Evolutionary conservation across 2,888 invertebrate genomes (phyloP), one percentile per base, ranked within the genome.

Genomic region (Oscheius sp.): DNA sequence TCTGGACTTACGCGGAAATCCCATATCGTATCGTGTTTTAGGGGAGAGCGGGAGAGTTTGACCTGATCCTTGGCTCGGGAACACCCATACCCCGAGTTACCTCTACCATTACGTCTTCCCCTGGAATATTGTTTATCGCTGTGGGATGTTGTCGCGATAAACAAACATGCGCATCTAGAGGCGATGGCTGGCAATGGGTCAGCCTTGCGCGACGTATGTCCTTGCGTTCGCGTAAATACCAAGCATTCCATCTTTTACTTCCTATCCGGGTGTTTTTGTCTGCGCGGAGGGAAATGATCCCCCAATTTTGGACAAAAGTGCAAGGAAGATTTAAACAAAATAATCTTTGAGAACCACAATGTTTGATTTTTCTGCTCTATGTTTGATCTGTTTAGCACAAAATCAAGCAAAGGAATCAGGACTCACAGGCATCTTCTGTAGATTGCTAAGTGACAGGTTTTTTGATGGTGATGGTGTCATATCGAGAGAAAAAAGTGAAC

Each of bases 161-260:
- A 69, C 69, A 69, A 69, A 69, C 69, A 69, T 56, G 69, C 69
- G 55, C 56, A 69, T 69, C 69, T 69, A 69, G 35, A 35, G 35
- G 9, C 35, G 35, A 29, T 41, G 35, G 35, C 69, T 69, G 69
- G 69, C 55, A 69, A 55, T 35, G 29, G 55, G 69, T 55, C 69
- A 69, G 27, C 66, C 66, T 66, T 66, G 52, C 66, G 49, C 52
- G 66, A 69, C 55, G 69, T 41, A 53, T 55, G 69, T 53, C 69
- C 69, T 69, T 69, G 69, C 69, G 55, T 27, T 29, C 41, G 41
- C 69, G 69, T 35, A 43, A 52, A 69, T 69, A 55, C 69, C 53
- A 35, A n/a, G 23, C 55, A 69, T 69, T 69, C 69, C 56, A 43
- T 18, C 61, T 43, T n/a, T 35, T 35, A 35, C 35, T 35, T 35